phyloP scores from a whole-genome alignment of 2,797 vertebrate species.

The Masticophis lateralis region DNA sequence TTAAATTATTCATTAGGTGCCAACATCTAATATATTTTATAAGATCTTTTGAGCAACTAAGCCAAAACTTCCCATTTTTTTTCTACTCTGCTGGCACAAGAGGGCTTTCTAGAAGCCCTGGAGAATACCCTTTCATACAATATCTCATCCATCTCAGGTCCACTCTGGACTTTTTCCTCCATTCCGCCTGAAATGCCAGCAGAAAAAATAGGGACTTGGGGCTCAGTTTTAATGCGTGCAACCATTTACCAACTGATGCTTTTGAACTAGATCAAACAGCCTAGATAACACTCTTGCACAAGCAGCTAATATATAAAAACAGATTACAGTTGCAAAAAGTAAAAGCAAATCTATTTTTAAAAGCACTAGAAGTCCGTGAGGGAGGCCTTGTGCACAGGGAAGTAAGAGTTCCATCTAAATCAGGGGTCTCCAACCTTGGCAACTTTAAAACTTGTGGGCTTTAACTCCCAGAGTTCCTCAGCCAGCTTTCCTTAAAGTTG shows the following conservation, averaged over 20 bases:
- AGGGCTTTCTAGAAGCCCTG: neutral
- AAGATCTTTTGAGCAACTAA: neutral
- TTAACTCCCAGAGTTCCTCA: too few relatives aligned
- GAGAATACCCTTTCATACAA: neutral
- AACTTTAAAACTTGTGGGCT: too few relatives aligned
- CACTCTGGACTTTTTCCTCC: neutral
- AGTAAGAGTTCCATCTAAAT: neutral
- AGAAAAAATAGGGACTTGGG: neutral
- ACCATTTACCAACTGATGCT: neutral
- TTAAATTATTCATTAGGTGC: neutral
- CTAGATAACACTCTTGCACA: neutral
- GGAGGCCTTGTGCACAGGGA: neutral
- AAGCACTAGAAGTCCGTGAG: neutral
- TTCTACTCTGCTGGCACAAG: neutral
- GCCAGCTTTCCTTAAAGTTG: too few relatives aligned
- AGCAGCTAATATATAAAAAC: neutral
- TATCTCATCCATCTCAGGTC: neutral
- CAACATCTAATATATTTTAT: neutral
- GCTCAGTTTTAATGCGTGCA: neutral
- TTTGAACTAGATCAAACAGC: neutral
- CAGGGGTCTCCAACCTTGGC: too few relatives aligned
- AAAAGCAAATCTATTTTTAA: neutral
- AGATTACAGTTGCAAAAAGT: neutral
- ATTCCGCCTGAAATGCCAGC: neutral
- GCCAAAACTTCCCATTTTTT: neutral